Evolutionary conservation across 1,140 invertebrate species (phyloP).

Genomic region (Dendroctonus valens): DNA sequence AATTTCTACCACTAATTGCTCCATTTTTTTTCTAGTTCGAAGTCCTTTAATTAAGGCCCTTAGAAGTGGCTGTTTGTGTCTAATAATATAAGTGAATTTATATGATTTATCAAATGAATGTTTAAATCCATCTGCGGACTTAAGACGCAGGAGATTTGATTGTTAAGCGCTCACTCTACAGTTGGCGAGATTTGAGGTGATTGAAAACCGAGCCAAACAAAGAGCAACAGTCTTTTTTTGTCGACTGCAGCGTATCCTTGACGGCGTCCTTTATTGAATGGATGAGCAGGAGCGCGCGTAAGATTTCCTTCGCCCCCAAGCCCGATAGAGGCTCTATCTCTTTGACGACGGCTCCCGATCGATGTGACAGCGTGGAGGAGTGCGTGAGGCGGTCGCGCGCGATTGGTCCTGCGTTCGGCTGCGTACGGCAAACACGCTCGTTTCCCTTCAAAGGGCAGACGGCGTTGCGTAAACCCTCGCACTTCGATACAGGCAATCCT

Average conservation of each 20-base stretch:
- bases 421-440: constrained; percentile 29
- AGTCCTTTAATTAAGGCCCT: too few relatives aligned
- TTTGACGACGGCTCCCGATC: constrained; percentile 29
- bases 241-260: constrained; percentile 7
- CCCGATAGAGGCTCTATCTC: constrained; percentile 23
- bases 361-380: constrained; percentile 36
- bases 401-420: constrained; percentile 34
- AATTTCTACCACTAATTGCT: too few relatives aligned
- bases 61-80: too few relatives aligned
- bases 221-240: background rate
- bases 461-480: constrained; percentile 26
- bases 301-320: constrained; percentile 6
- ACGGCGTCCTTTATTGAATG: constrained; percentile 13
- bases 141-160: too few relatives aligned
- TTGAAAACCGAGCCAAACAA: too few relatives aligned
- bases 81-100: too few relatives aligned
- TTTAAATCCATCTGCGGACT: too few relatives aligned
- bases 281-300: constrained; percentile 6
- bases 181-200: too few relatives aligned
- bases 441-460: constrained; percentile 18
- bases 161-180: too few relatives aligned
- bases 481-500: constrained; percentile 21
- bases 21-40: too few relatives aligned
- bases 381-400: constrained; percentile 36
- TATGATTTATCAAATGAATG: too few relatives aligned